Evolutionary conservation across 2,888 invertebrate species (phyloP).

Genomic region (Sepiola atlantica): DNA sequence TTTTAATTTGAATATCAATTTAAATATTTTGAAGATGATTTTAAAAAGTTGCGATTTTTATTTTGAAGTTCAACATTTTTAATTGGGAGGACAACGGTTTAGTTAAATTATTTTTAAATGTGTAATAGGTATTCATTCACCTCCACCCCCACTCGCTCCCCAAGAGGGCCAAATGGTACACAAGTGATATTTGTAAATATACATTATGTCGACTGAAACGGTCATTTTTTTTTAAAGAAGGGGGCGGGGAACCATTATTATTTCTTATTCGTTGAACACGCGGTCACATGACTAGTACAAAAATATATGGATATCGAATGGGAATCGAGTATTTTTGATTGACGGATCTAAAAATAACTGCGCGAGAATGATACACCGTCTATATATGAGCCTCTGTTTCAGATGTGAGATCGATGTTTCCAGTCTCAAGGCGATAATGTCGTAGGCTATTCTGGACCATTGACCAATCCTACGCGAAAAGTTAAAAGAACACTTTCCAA

Average conservation of each 20-base stretch:
- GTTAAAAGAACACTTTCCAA: background rate
- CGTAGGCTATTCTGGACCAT: background rate
- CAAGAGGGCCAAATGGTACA: no score
- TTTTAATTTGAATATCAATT: no score
- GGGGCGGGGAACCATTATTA: background rate
- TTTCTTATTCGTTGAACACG: background rate
- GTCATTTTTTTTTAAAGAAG: background rate
- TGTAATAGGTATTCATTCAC: no score
- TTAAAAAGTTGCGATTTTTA: no score
- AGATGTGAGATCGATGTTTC: background rate
- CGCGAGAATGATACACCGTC: background rate
- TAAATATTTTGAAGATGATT: no score
- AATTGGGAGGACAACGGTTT: no score
- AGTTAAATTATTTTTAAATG: no score
- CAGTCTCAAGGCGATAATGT: background rate
- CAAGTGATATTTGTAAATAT: no score
- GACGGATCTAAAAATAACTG: background rate
- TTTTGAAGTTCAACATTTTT: no score
- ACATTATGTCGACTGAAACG: no score
- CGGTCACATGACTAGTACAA: background rate
- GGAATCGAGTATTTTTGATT: background rate
- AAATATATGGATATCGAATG: background rate
- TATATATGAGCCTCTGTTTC: background rate
- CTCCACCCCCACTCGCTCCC: no score
- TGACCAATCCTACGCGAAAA: background rate